phyloP scores from a whole-genome alignment of 2,888 invertebrate genomes.

The Drosophila monieri region DNA sequence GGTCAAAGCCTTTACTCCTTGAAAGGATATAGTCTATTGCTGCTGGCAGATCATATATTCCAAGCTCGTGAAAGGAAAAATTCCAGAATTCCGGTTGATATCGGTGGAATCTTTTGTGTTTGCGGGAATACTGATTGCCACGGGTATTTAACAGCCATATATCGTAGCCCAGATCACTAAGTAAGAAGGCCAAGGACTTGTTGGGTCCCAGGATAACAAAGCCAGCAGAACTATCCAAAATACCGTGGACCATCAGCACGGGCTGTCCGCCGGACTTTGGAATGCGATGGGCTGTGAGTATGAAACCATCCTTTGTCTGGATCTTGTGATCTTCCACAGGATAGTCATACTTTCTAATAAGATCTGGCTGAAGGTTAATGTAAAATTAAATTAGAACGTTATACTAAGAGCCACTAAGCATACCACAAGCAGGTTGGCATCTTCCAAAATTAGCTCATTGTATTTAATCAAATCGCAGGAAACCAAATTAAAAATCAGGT shows the following conservation, averaged over 20 bases:
- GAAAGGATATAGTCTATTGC: constrained; percentile 86
- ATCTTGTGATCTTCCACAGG: constrained; percentile 86
- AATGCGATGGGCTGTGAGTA: constrained; percentile 90
- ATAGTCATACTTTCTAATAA: constrained; percentile 86
- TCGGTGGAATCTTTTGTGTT: constrained; percentile 84
- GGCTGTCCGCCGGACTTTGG: constrained; percentile 84
- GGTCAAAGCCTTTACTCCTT: constrained; percentile 82
- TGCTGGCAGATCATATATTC: constrained; percentile 88
- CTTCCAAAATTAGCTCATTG: constrained; percentile 35
- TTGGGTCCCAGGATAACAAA: constrained; percentile 89
- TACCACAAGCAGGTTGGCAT: constrained; percentile 44
- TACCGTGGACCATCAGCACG: constrained; percentile 88
- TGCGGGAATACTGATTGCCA: constrained; percentile 86
- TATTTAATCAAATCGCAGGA: neutral
- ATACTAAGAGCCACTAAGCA: neutral
- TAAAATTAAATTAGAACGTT: neutral
- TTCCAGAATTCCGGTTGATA: constrained; percentile 86
- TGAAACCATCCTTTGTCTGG: constrained; percentile 90
- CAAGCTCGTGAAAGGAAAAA: constrained; percentile 89
- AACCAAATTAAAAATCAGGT: neutral
- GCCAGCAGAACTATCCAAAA: constrained; percentile 89
- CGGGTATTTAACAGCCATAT: constrained; percentile 88
- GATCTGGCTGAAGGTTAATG: constrained; percentile 53
- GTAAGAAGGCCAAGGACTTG: constrained; percentile 86
- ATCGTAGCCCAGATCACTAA: constrained; percentile 85